Percentiles rank a stretch among this genome's conserved stretches.
phyloP scores from a whole-genome alignment of 2,113 vertebrate genomes.

The Axis porcinus region DNA sequence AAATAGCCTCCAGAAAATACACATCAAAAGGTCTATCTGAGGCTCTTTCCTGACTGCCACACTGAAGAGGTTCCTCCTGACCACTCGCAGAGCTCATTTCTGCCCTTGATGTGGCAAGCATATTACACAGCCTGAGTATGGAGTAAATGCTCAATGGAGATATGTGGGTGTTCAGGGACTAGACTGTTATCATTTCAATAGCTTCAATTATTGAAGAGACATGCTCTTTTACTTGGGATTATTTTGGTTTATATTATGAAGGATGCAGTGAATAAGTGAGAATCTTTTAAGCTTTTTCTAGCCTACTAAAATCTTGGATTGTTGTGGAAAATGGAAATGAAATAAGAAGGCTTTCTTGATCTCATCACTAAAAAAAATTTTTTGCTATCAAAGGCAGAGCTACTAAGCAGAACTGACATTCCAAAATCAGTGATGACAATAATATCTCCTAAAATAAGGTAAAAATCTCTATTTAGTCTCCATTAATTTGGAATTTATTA shows the following conservation, averaged over 20 bases:
- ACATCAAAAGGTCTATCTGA: not conserved
- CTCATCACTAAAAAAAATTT: not conserved
- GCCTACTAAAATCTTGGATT: not conserved
- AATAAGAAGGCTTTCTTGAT: not conserved
- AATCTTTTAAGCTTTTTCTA: not conserved
- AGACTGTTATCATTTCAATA: not conserved
- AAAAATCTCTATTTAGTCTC: not conserved
- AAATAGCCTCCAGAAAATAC: not conserved
- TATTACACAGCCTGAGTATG: not conserved
- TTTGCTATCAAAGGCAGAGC: not conserved
- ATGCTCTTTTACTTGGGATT: not conserved
- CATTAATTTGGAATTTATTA: not conserved
- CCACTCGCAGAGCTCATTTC: not conserved
- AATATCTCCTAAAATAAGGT: not conserved
- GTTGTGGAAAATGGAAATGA: not conserved
- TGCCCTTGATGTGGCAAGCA: not conserved
- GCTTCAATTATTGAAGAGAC: not conserved
- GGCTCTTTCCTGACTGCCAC: not conserved
- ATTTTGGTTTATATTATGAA: not conserved
- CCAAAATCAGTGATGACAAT: not conserved
- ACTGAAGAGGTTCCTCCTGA: not conserved
- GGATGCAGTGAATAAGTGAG: not conserved
- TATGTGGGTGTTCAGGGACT: not conserved
- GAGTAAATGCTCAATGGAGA: not conserved
- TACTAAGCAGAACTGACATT: slow-evolving; percentile 17